Evolutionary conservation across 2,797 vertebrate species (phyloP), one percentile per base, ranked within the genome.

Genomic region (Sparidentex hasta): DNA sequence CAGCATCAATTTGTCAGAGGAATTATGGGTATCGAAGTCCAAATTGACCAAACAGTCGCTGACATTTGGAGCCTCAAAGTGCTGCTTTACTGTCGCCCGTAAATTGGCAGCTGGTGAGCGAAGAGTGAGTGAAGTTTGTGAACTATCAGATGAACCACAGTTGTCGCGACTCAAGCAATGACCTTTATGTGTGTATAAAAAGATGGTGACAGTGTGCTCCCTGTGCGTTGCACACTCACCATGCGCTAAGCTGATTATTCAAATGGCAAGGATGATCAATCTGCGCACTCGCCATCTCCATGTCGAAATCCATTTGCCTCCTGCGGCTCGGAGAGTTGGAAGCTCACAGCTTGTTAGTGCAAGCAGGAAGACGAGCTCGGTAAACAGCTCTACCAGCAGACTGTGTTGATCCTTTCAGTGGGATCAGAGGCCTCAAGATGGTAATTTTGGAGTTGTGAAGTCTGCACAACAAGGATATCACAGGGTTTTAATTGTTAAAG

Each of bases 191-290:
- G 75, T 72, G 58, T 72, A 65, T 76, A 59, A 78, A 67, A 77
- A 70, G 71, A 72, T 11, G 20, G 67, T 50, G 65, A 56, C 74
- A 5, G 55, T 7, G 51, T 29, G 73, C 76, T 71, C 44, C 65
- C 54, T 4, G 8, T 56, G 75, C 27, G 18, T 54, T 48, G 74
- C 82, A 25, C 50, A 57, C 76, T 73, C 71, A 25, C 58, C 70
- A 29, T 9, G 17, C 70, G 14, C 75, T 64, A 74, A 87, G 78
- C 79, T 68, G 85, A 86, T 92, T 91, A 88, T 79, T 84, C 78
- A 88, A 74, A 81, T 79, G 65, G 80, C 69, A 87, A 83, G 80
- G 80, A 82, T 79, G 74, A 90, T 90, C 81, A 84, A 67, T 86
- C 77, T 57, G 58, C 33, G 1, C 74, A 20, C 70, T 78, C 18